Base-by-base conservation (phyloP, 1,140 invertebrate genomes). In the Drosophila sproati region DNA sequence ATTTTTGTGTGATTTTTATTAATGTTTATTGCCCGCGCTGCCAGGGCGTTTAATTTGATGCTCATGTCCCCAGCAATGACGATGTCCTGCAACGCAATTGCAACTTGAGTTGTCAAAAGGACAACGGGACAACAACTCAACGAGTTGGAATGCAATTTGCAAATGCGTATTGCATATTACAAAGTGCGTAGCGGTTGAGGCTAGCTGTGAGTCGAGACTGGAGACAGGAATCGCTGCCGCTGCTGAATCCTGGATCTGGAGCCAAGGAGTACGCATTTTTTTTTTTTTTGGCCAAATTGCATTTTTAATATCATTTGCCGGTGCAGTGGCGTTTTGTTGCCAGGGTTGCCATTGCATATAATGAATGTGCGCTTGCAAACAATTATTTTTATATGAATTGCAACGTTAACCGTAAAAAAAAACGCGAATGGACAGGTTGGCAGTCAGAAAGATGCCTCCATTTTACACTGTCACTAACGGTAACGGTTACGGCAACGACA, bases 341-440 rank as follows among this genome's bases (percentile, higher is more conserved):
- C 59, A 51, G 28, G 61, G 62, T 69, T 77, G 77, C 85, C 81
- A 71, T 79, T 79, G 69, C 64, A 41, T 48, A 70, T 88, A 87
- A 88, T 88, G 85, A 87, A 89, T 89, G 68, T 80, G 76, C 85
- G 73, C 80, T 62, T 77, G 83, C 77, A 88, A 87, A 89, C 69
- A 87, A 87, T 87, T 88, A 87, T 88, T 88, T 89, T 87, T 83
- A 87, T 87, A 83, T 88, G 73, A 89, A 77, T 73, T 77, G 68
- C 74, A 73, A 59, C 73, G 73, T 69, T 74, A 74, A 74, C 51
- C 72, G 56, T 73, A 60, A 73, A 4, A 62, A 20, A 63, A 54
- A 50, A 56, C 48, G 64, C 45, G 43, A 55, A 51, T 20, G 34
- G 29, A 12, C 35, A 39, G 67, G 10, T 31, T 60, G 80, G 54